A percentile compares a stretch with the other conserved stretches of the same genome.
Conservation (phyloP, 2,113 vertebrate genomes). For the Nerophis lumbriciformis region DNA sequence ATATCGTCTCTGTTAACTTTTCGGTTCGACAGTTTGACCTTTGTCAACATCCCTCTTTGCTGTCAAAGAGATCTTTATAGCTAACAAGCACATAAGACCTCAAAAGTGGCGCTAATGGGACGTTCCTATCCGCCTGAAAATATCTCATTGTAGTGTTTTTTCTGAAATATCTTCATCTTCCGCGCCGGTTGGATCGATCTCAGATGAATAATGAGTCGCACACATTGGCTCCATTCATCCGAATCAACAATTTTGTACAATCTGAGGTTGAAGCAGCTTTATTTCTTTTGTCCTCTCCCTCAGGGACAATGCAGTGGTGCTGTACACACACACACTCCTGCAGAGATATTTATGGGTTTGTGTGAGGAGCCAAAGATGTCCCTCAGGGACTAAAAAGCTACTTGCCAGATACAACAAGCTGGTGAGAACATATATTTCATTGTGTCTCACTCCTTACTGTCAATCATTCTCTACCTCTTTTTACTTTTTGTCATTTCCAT, state of each 20-base stretch:
- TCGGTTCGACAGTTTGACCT: background rate
- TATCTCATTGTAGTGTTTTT: background rate
- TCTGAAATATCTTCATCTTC: constrained; percentile 1
- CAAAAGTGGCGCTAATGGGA: background rate
- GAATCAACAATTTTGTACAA: constrained; percentile 37
- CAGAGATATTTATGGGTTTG: constrained; percentile 43
- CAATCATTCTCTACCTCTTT: background rate
- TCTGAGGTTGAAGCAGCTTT: constrained; percentile 22
- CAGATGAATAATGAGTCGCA: constrained; percentile 4
- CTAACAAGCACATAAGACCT: background rate
- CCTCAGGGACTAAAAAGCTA: constrained; percentile 9
- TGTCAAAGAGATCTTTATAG: background rate
- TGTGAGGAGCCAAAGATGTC: constrained; percentile 31
- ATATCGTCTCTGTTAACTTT: constrained; percentile 9
- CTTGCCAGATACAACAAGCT: constrained; percentile 14
- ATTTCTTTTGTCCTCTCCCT: constrained; percentile 16
- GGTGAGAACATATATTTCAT: constrained; percentile 29
- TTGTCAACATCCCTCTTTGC: background rate
- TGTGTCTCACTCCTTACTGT: constrained; percentile 17
- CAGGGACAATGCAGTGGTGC: constrained; percentile 20
- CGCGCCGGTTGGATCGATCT: constrained; percentile 16
- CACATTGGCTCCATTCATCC: constrained; percentile 31
- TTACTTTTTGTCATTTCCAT: background rate
- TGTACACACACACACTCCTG: constrained; percentile 17
- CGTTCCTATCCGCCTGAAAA: background rate